phyloP scores from a whole-genome alignment of 37 sponge, comb jelly and placozoan species.

The Theonella swinhoei region DNA sequence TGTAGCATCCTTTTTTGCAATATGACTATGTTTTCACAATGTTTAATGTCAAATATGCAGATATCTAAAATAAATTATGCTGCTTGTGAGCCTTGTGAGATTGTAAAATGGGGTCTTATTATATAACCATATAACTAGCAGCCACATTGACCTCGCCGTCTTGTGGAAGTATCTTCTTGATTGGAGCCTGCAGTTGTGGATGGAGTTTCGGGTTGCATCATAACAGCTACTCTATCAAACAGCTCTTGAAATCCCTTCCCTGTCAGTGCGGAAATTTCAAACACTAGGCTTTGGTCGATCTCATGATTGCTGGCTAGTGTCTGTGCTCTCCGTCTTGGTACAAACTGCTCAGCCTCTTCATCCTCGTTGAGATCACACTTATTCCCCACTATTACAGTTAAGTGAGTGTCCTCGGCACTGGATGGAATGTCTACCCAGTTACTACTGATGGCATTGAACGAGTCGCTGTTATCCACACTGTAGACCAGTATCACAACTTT shows the following conservation, averaged over 20 bases:
- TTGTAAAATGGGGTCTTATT: background rate
- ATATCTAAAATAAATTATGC: too few relatives aligned
- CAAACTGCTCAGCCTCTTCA: slow-evolving; percentile 10
- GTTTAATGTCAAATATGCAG: too few relatives aligned
- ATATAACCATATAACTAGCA: background rate
- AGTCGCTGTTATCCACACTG: slow-evolving; percentile 32
- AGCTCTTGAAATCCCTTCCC: slow-evolving; percentile 50
- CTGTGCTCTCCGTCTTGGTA: background rate
- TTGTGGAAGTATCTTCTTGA: too few relatives aligned
- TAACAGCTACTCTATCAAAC: slow-evolving; percentile 67
- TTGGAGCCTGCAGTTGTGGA: too few relatives aligned
- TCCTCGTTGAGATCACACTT: slow-evolving; percentile 48
- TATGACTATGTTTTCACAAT: too few relatives aligned
- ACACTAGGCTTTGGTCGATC: slow-evolving; percentile 61
- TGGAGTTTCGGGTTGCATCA: too few relatives aligned
- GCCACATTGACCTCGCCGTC: too few relatives aligned
- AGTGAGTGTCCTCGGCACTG: background rate
- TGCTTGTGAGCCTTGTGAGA: too few relatives aligned
- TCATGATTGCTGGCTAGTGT: slow-evolving; percentile 56
- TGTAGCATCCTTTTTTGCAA: too few relatives aligned
- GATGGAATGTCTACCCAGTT: slow-evolving; percentile 49
- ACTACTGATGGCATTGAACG: slow-evolving; percentile 22
- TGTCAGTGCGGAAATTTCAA: slow-evolving; percentile 61
- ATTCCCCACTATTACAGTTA: slow-evolving; percentile 56
- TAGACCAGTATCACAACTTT: slow-evolving; percentile 65